Evolutionary conservation across 2,888 invertebrate species (phyloP), one percentile per base, ranked within the genome.

Genomic region (Calliopum simillimum): DNA sequence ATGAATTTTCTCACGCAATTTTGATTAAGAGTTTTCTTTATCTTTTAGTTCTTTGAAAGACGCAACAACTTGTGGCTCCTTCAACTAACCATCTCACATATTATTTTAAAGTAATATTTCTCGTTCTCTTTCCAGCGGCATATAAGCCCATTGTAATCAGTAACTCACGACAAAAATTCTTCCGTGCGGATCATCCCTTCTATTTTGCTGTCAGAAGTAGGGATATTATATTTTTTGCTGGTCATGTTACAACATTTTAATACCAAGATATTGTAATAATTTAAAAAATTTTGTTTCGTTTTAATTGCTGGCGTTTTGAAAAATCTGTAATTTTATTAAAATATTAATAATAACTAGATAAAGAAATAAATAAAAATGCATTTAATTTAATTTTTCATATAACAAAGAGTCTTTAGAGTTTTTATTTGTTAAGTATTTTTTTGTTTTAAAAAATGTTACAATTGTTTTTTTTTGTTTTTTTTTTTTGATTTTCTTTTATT

Each of bases 111-210:
- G 2, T n/a, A 16, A 23, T 66, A 6, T 43, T 23, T 13, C n/a
- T 13, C 14, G 44, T 19, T 21, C 55, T 12, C 19, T 23, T 14
- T 19, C 11, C 41, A 67, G 33, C n/a, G n/a, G 82, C 78, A 0
- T 74, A 77, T 61, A 83, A 83, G 62, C 83, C 83, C 12, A 82
- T 83, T 76, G 81, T 82, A 68, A 82, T 83, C 62, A 82, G 82
- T 76, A 83, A 82, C 72, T 79, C 81, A 47, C 78, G 82, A 5
- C 81, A 84, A 64, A 84, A 84, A 68, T 82, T 80, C 79, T 84
- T 84, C 47, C 79, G 80, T 4, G 84, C 82, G 56, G 82, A 84
- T 79, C 84, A 84, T 78, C 84, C 84, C 1, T 84, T 84, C 63
- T 81, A 81, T 74, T 84, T 83, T 77, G 82, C 82, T 73, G 79